Percentiles rank a stretch among this genome's conserved stretches.
phyloP scores from a whole-genome alignment of 2,888 invertebrate genomes.

The Liopterus haemorrhoidalis region DNA sequence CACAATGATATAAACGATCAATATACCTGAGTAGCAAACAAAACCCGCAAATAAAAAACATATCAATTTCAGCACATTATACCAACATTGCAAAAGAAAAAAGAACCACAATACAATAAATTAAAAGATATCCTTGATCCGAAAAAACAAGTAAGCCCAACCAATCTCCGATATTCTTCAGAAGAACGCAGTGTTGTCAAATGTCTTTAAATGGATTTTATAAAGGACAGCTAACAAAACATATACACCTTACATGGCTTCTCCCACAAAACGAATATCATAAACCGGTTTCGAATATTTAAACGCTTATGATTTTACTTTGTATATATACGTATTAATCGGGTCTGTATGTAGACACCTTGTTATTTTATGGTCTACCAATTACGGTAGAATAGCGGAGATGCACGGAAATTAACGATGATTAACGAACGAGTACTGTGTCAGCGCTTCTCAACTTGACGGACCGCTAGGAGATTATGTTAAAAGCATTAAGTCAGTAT shows the following conservation, averaged over 20 bases:
- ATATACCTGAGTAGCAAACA: not conserved
- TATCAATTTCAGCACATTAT: too few relatives aligned
- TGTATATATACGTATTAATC: conserved; percentile 15
- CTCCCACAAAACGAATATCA: conserved; percentile 4
- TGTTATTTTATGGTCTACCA: conserved; percentile 8
- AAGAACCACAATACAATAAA: too few relatives aligned
- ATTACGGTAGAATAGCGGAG: too few relatives aligned
- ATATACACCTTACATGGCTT: conserved; percentile 5
- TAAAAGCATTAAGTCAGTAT: too few relatives aligned
- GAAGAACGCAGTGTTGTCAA: conserved; percentile 4
- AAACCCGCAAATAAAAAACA: not conserved
- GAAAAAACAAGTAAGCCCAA: not conserved
- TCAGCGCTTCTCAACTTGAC: too few relatives aligned
- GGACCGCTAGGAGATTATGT: too few relatives aligned
- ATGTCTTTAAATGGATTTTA: not conserved
- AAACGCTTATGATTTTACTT: conserved; percentile 17
- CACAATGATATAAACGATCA: too few relatives aligned
- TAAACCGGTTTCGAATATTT: conserved; percentile 11
- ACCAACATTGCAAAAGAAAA: too few relatives aligned
- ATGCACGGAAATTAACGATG: too few relatives aligned
- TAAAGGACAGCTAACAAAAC: not conserved
- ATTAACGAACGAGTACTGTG: too few relatives aligned
- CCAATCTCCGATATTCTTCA: not conserved
- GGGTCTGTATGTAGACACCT: conserved; percentile 2
- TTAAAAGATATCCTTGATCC: conserved; percentile 8